These are phyloP conservation scores for Amblyteles armatorius DNA, from an alignment of 2,888 invertebrate species.

Conservation along the genomic window DNA sequence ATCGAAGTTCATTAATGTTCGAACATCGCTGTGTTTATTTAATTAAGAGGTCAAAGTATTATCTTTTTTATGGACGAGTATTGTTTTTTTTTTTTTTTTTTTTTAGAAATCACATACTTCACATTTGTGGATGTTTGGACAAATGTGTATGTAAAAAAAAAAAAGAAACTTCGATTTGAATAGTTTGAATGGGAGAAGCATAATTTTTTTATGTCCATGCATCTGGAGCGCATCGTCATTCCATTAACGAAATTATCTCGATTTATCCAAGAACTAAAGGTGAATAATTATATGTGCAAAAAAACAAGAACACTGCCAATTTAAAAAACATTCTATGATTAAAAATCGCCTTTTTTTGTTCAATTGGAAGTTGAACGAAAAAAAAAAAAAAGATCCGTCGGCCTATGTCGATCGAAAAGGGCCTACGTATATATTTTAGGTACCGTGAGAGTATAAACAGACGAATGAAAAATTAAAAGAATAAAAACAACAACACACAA, in stretches of 20 bases:
- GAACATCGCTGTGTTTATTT: neutral
- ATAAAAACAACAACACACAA: conserved; percentile 20
- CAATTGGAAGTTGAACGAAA: conserved; percentile 51
- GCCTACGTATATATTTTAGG: conserved; percentile 79
- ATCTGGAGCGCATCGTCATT: conserved; percentile 45
- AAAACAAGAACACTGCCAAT: neutral
- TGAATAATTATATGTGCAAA: neutral
- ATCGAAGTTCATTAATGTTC: neutral
- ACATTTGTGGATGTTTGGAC: neutral
- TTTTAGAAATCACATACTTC: conserved; percentile 3
- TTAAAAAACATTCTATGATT: neutral
- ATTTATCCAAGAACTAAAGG: neutral
- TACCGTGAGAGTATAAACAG: conserved; percentile 81
- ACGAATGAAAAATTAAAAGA: neutral
- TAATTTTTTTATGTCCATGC: conserved; percentile 28
- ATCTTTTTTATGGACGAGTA: neutral
- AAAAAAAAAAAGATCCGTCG: conserved; percentile 50
- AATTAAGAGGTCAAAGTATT: conserved; percentile 21
- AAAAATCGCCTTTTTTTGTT: neutral
- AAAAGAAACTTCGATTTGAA: conserved; percentile 3
- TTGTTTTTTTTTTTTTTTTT: conserved; percentile 43
- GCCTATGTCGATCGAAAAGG: conserved; percentile 69
- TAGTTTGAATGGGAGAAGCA: conserved; percentile 15
- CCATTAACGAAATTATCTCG: conserved; percentile 37
- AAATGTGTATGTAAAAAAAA: neutral